These are phyloP conservation scores for Limnodromus scolopaceus DNA, from an alignment of 2,797 vertebrate genomes.

Conservation along the genomic window DNA sequence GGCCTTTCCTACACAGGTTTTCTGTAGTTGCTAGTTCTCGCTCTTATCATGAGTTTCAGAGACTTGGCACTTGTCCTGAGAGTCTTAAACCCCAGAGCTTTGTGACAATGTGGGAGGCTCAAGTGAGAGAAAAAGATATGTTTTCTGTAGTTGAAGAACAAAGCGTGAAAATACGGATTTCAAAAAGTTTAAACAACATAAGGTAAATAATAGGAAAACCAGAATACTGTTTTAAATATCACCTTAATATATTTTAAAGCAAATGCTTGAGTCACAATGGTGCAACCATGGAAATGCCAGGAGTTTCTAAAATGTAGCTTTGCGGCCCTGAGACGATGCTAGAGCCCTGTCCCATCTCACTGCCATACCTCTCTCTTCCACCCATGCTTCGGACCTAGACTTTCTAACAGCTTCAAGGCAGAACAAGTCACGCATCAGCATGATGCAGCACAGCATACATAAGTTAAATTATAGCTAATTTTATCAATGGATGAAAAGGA, in stretches of 20 bases:
- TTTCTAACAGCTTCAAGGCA: neutral
- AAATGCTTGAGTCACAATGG: neutral
- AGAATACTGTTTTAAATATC: neutral
- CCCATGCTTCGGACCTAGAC: rapidly evolving
- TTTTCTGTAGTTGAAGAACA: neutral
- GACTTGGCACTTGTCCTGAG: neutral
- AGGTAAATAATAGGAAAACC: neutral
- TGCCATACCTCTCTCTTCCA: neutral
- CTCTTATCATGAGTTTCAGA: neutral
- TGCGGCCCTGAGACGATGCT: neutral
- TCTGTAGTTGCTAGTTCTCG: neutral
- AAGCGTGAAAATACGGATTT: neutral
- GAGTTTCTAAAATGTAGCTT: neutral
- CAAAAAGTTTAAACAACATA: neutral
- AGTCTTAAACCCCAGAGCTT: neutral
- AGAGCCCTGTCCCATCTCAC: neutral
- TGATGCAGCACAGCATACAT: neutral
- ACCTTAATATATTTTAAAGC: neutral
- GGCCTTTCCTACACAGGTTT: neutral
- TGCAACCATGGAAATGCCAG: neutral
- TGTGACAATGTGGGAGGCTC: neutral
- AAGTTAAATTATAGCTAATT: neutral
- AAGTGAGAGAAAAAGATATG: neutral
- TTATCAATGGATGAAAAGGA: neutral
- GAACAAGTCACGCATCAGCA: neutral